These are phyloP conservation scores for Diphyllodes magnificus DNA, from an alignment of 2,113 vertebrate species.

Conservation along the genomic window DNA sequence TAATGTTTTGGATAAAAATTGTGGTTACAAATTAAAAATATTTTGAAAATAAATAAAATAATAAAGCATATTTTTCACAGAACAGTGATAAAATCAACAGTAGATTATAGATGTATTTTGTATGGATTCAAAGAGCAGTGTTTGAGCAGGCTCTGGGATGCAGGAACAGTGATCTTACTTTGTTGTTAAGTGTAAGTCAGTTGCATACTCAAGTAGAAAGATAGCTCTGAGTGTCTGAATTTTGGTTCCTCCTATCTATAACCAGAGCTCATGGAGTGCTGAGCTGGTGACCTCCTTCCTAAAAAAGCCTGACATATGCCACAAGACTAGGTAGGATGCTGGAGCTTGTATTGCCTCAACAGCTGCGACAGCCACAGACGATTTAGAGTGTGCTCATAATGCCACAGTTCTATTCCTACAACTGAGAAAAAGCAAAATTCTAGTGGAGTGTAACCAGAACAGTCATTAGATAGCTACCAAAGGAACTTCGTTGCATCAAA, in stretches of 20 bases:
- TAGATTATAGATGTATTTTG: not conserved
- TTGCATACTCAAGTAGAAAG: not conserved
- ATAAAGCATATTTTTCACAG: not conserved
- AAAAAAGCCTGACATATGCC: not conserved
- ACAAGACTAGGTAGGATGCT: not conserved
- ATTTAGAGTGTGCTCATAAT: not conserved
- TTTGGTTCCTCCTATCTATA: not conserved
- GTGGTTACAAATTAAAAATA: not conserved
- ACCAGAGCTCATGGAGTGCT: rapidly evolving
- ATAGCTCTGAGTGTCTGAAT: not conserved
- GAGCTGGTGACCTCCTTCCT: not conserved
- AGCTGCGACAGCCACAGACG: not conserved
- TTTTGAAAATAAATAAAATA: not conserved
- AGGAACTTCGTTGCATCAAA: not conserved
- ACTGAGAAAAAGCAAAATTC: not conserved
- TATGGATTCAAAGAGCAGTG: not conserved
- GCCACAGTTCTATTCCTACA: not conserved
- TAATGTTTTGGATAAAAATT: not conserved
- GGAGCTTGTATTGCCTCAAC: not conserved
- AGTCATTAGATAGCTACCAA: not conserved
- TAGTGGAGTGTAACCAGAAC: not conserved
- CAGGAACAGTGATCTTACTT: not conserved
- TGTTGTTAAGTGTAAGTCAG: not conserved
- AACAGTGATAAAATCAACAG: not conserved
- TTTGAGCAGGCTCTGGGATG: not conserved